Evolutionary conservation across 2,888 invertebrate species (phyloP).

Genomic region (Pristionchus entomophagus): DNA sequence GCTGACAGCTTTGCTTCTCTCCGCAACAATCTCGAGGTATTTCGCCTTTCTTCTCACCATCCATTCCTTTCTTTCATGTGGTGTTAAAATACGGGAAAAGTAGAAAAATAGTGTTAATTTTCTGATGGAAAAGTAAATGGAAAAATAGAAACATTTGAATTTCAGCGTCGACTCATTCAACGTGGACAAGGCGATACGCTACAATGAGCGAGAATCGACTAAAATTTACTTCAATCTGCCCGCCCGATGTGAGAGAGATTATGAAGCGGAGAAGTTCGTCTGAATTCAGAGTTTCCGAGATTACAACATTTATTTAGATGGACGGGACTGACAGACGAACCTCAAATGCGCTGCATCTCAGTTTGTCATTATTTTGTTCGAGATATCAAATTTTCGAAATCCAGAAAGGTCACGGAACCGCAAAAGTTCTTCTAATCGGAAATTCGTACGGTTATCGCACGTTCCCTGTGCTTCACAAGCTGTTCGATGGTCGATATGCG

Average conservation of each 20-base stretch:
- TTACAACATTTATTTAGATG: background rate
- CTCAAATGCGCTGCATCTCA: slow-evolving; percentile 9
- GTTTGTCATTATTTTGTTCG: background rate
- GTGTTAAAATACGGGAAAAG: too few species aligned
- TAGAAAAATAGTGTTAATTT: too few species aligned
- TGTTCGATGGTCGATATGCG: slow-evolving; percentile 17
- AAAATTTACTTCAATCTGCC: slow-evolving; percentile 9
- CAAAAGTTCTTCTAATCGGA: slow-evolving; percentile 41
- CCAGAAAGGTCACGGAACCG: slow-evolving; percentile 24
- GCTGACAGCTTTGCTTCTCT: background rate
- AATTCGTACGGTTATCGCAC: slow-evolving; percentile 42
- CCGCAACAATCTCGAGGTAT: background rate
- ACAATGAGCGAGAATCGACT: background rate
- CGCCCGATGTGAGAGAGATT: background rate
- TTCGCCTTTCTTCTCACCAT: too few species aligned
- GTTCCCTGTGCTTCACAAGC: background rate
- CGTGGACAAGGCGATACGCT: background rate
- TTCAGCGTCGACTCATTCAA: background rate
- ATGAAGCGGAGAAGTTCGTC: background rate
- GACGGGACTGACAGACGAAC: slow-evolving; percentile 2
- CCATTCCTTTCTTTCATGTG: too few species aligned
- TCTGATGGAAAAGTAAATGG: too few species aligned
- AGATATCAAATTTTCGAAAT: background rate
- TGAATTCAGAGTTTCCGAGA: background rate
- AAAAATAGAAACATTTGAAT: too few species aligned